Evolutionary conservation across 2,888 invertebrate species (phyloP), one percentile per base, ranked within the genome.

Genomic region (Meghimatium bilineatum): DNA sequence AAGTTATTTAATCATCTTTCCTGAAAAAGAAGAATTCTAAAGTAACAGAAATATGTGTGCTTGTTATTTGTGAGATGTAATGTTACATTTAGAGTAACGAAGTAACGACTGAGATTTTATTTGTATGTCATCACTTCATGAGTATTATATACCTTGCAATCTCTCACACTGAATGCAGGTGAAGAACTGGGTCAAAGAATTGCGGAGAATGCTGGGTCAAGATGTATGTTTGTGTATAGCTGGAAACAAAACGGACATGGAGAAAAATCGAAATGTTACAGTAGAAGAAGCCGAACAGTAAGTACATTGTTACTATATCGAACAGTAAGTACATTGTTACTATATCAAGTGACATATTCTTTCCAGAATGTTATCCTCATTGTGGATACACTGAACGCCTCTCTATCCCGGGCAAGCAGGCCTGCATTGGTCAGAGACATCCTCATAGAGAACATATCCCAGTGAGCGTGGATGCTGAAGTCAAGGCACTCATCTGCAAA

Each of bases 151-250:
- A 29, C 34, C 8, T 1, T 63, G 6, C 3, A 63, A 63, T 63
- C 26, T 12, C 5, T 63, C 29, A 2, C 12, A 8, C 2, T 14
- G 14, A 32, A 32, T 12, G 10, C 90, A 97, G 97, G 97, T 99
- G 0, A 98, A 99, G 94, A 97, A 96, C 93, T 99, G 99, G 99
- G 99, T 99, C 44, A 98, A 98, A 92, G 99, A 99, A 94, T 94
- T 99, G 83, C 96, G 97, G 89, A 97, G 97, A 94, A 98, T 99
- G 97, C 95, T 99, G 67, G 99, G 99, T 6, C 96, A 96, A 85
- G 97, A 98, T 90, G 97, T 99, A 89, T 96, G 97, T 88, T 95
- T 99, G 84, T 96, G 96, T 80, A 99, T 99, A 92, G 98, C 97
- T 84, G 99, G 99, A 78, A 99, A 99, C 94, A 99, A 99, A 95